These are phyloP conservation scores for Andrena cerasifolii DNA, from an alignment of 1,140 invertebrate species.

Conservation along the genomic window DNA sequence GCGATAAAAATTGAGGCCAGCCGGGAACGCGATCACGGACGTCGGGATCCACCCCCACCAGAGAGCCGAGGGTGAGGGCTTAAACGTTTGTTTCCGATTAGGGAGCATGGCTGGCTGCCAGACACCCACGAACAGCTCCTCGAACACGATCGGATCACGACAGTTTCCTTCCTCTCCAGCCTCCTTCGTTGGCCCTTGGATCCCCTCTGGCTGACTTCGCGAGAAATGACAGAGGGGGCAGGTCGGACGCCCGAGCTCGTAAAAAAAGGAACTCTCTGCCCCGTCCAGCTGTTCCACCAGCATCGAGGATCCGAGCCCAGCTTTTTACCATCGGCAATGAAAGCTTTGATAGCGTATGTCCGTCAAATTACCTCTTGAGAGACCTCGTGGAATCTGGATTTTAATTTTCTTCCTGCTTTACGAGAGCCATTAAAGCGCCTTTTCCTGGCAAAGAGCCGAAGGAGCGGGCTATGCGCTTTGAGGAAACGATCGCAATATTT, in stretches of 20 bases:
- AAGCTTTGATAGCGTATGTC: neutral
- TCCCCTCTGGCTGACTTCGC: slow-evolving; percentile 6
- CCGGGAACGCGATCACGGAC: neutral
- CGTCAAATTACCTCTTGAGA: neutral
- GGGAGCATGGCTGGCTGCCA: slow-evolving; percentile 24
- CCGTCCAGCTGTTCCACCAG: neutral
- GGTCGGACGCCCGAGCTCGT: neutral
- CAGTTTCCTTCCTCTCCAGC: neutral
- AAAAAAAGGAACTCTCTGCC: neutral
- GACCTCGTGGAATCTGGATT: neutral
- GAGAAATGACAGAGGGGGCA: neutral
- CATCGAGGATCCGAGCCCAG: neutral
- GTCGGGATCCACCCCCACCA: too few species aligned
- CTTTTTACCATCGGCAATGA: neutral
- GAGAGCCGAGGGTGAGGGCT: too few species aligned
- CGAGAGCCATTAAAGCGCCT: neutral
- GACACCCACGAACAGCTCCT: neutral
- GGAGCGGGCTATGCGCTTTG: too few species aligned
- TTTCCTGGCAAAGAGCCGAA: neutral
- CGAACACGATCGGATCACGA: neutral
- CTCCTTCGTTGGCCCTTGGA: neutral
- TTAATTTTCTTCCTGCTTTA: neutral
- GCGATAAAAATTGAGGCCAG: slow-evolving; percentile 33
- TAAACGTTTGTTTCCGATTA: slow-evolving; percentile 47
- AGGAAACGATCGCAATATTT: too few species aligned